Percentiles rank a stretch among this genome's conserved stretches.
Evolutionary conservation across 2,888 invertebrate species (phyloP).

Genomic region (Apamea monoglypha): DNA sequence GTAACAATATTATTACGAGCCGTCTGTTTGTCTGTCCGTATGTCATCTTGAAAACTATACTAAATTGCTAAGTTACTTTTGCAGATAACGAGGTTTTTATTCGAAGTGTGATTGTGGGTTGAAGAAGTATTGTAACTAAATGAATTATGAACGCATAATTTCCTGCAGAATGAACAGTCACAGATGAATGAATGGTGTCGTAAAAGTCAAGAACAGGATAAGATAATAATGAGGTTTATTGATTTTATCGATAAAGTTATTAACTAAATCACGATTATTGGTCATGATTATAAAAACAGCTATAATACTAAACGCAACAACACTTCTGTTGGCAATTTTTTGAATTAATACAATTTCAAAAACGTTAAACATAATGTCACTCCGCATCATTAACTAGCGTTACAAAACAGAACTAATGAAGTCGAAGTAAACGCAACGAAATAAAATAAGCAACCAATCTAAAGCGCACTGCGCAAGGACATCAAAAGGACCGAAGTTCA

Average conservation of each 20-base stretch:
- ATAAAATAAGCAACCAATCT: constrained; percentile 43
- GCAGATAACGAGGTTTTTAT: constrained; percentile 66
- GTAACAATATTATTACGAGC: constrained; percentile 68
- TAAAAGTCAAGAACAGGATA: constrained; percentile 20
- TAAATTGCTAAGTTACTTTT: constrained; percentile 64
- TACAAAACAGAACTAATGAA: constrained; percentile 23
- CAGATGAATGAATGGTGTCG: constrained; percentile 12
- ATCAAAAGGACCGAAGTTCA: constrained; percentile 58
- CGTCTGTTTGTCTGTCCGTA: constrained; percentile 62
- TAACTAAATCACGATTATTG: constrained; percentile 36
- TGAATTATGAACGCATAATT: constrained; percentile 54
- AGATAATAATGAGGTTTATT: constrained; percentile 12
- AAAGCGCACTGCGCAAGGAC: constrained; percentile 47
- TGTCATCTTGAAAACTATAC: constrained; percentile 63
- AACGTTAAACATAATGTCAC: constrained; percentile 15
- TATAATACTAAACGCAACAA: constrained; percentile 14
- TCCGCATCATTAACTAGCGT: constrained; percentile 1
- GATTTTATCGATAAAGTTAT: constrained; percentile 13
- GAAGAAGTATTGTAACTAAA: constrained; percentile 52
- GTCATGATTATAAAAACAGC: constrained; percentile 16
- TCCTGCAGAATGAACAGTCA: constrained; percentile 19
- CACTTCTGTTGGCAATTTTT: not conserved
- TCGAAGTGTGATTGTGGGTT: constrained; percentile 38
- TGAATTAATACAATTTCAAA: constrained; percentile 9
- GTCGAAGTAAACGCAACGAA: constrained; percentile 39